Conservation (phyloP, 2,113 vertebrate genomes). For the Siniperca chuatsi region DNA sequence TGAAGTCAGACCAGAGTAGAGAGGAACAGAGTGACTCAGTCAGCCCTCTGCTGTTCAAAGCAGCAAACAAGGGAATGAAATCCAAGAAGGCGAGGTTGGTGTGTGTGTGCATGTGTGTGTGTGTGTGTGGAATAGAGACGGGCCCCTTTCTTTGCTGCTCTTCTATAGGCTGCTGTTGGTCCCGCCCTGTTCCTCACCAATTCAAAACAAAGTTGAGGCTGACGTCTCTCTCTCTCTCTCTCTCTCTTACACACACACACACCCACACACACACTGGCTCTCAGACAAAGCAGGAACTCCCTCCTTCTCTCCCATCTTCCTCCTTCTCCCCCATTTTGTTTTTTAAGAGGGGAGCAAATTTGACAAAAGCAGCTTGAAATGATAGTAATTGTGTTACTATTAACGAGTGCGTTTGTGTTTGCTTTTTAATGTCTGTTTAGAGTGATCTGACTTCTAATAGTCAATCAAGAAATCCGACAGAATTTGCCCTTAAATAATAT, state of each 20-base stretch:
- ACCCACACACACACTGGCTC: constrained; percentile 10
- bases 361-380: background rate
- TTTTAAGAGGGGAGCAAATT: constrained; percentile 14
- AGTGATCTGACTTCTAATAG: too few species aligned
- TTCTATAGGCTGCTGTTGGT: constrained; percentile 58
- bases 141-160: constrained; percentile 58
- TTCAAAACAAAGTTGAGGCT: constrained; percentile 70
- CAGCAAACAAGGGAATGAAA: constrained; percentile 14
- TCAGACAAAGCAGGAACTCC: constrained; percentile 70
- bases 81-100: background rate
- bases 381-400: background rate
- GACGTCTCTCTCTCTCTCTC: constrained; percentile 57
- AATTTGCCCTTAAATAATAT: background rate
- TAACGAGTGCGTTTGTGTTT: background rate
- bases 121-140: constrained; percentile 42
- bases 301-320: constrained; percentile 27
- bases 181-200: constrained; percentile 64
- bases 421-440: background rate
- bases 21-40: constrained; percentile 32
- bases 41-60: constrained; percentile 72
- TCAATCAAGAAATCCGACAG: background rate
- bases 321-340: constrained; percentile 67
- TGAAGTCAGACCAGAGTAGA: background rate
- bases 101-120: constrained; percentile 20
- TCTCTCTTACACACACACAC: constrained; percentile 18